phyloP scores from a whole-genome alignment of 2,797 vertebrate species.

The Graptemys geographica region DNA sequence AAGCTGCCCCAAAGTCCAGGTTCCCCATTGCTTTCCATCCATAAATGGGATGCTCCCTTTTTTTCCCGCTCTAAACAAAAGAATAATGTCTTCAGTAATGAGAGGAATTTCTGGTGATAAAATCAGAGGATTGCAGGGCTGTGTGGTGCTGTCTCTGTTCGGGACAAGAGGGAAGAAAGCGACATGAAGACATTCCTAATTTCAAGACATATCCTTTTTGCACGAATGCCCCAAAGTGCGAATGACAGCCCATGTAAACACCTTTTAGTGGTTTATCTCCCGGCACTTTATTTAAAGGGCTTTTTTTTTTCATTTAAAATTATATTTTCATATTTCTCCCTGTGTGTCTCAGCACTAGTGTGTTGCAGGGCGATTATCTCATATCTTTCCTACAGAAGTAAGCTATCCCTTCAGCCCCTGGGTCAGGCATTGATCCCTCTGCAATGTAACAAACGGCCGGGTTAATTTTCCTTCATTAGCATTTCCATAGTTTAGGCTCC shows the following conservation, averaged over 20 bases:
- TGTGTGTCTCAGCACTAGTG: conserved; percentile 42
- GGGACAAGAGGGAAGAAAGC: background rate
- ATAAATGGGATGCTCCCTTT: background rate
- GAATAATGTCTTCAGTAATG: background rate
- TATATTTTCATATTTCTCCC: conserved; percentile 20
- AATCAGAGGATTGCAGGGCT: conserved; percentile 5
- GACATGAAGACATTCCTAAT: background rate
- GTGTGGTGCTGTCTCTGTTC: background rate
- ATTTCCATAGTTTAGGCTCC: conserved; percentile 80
- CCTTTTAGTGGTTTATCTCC: background rate
- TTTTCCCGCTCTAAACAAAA: background rate
- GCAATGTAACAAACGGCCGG: conserved; percentile 82
- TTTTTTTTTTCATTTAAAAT: background rate
- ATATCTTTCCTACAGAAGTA: conserved; percentile 69
- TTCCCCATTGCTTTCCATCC: background rate
- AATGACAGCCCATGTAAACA: background rate
- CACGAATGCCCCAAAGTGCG: background rate
- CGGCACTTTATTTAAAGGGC: background rate
- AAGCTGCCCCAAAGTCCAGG: background rate
- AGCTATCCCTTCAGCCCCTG: conserved; percentile 68
- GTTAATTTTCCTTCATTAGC: conserved; percentile 86
- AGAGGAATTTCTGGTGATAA: background rate
- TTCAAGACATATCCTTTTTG: background rate
- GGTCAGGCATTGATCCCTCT: conserved; percentile 80
- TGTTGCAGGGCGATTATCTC: conserved; percentile 78